A percentile compares a stretch with the other conserved stretches of the same genome.
Conservation (phyloP, 2,797 vertebrate genomes). For the Spea hammondii region DNA sequence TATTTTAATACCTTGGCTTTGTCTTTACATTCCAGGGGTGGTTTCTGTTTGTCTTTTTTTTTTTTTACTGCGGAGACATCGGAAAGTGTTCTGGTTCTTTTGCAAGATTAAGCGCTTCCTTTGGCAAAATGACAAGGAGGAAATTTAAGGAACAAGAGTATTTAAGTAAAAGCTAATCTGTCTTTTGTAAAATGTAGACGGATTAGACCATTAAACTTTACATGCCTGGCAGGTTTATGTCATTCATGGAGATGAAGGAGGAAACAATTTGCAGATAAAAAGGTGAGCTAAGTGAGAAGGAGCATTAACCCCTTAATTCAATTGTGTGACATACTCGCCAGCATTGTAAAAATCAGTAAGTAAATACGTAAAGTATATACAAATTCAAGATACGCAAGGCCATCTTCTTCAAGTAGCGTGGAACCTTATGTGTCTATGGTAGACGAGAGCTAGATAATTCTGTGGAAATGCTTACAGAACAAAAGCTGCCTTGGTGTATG, state of each 20-base stretch:
- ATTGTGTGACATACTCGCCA: too few relatives aligned
- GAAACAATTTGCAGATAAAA: conserved; percentile 33
- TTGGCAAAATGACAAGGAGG: conserved; percentile 68
- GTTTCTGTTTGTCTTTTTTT: conserved; percentile 52
- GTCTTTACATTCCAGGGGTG: conserved; percentile 45
- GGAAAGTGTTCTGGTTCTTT: conserved; percentile 64
- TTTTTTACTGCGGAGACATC: conserved; percentile 55
- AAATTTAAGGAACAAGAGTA: conserved; percentile 67
- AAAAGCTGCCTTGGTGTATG: too few relatives aligned
- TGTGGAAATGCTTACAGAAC: too few relatives aligned
- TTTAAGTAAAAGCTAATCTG: conserved; percentile 70
- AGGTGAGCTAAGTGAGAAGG: conserved; percentile 26
- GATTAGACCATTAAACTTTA: conserved; percentile 59
- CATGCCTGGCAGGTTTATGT: conserved; percentile 56
- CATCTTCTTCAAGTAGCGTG: too few relatives aligned
- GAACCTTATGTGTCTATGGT: too few relatives aligned
- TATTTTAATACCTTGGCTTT: conserved; percentile 45
- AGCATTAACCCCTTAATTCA: conserved; percentile 5
- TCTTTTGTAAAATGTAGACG: conserved; percentile 66
- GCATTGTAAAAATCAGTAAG: background rate
- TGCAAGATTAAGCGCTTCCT: conserved; percentile 72
- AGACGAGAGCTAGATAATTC: too few relatives aligned
- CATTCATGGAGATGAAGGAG: conserved; percentile 39
- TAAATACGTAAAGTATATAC: too few relatives aligned
- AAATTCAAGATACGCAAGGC: too few relatives aligned